These are phyloP conservation scores for Leucoptera coffeella DNA, from an alignment of 2,888 invertebrate species.

Conservation along the genomic window DNA sequence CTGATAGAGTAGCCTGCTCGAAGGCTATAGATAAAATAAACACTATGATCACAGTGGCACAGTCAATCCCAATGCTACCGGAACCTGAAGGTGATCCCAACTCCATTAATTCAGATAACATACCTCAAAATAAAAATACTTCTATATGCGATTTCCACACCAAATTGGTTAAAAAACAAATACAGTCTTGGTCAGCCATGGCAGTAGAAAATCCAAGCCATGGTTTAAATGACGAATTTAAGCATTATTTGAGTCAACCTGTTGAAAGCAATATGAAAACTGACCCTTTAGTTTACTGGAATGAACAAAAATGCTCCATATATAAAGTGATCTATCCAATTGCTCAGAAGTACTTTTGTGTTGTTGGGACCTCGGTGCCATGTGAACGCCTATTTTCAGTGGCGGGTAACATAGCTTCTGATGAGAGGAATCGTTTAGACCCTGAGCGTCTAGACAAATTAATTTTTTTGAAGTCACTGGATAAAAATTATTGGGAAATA, in stretches of 20 bases:
- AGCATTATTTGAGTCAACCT: conserved; percentile 14
- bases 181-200: conserved; percentile 8
- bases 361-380: conserved; percentile 9
- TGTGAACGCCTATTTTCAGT: conserved; percentile 10
- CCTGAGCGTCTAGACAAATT: conserved; percentile 8
- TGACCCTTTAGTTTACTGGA: conserved; percentile 10
- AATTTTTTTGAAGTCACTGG: conserved; percentile 8
- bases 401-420: conserved; percentile 9
- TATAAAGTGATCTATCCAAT: conserved; percentile 11
- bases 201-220: conserved; percentile 10
- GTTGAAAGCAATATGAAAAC: conserved; percentile 12
- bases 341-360: conserved; percentile 10
- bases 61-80: conserved; percentile 9
- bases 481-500: conserved; percentile 6
- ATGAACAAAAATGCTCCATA: conserved; percentile 13
- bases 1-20: conserved; percentile 9
- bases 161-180: conserved; percentile 10
- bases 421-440: conserved; percentile 10
- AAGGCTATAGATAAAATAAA: conserved; percentile 10
- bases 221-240: conserved; percentile 12
- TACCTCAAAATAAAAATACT: conserved; percentile 6
- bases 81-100: conserved; percentile 9
- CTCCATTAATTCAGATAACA: conserved; percentile 8
- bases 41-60: conserved; percentile 10
- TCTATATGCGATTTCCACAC: conserved; percentile 9